These are phyloP conservation scores for Pristis pectinata DNA, from an alignment of 2,797 vertebrate genomes.

Conservation along the genomic window DNA sequence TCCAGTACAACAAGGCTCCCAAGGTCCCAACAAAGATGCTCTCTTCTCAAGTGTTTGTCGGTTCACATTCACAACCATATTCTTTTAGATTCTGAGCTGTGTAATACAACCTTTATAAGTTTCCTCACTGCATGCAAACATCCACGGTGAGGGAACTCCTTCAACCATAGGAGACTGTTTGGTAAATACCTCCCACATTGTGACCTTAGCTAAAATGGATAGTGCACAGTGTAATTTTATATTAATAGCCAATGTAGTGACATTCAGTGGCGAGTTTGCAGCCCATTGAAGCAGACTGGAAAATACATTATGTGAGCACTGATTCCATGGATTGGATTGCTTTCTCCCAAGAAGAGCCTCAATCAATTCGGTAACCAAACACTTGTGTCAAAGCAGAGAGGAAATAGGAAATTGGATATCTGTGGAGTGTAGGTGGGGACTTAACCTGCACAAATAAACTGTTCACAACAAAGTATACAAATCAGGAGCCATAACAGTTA, in stretches of 20 bases:
- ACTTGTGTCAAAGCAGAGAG: conserved; percentile 33
- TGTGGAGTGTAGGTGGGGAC: conserved; percentile 33
- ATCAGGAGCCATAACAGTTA: background rate
- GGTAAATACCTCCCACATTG: conserved; percentile 36
- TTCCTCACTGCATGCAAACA: conserved; percentile 34
- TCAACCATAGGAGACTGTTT: conserved; percentile 18
- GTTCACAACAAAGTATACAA: conserved; percentile 32
- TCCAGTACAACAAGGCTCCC: background rate
- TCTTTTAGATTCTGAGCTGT: conserved; percentile 21
- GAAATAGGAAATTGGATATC: conserved; percentile 37
- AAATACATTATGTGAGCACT: conserved; percentile 34
- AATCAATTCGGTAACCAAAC: conserved; percentile 33
- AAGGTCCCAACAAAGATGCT: conserved; percentile 12
- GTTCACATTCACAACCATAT: background rate
- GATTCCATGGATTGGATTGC: conserved; percentile 33
- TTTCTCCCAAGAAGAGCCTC: conserved; percentile 36
- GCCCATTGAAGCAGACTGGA: conserved; percentile 32
- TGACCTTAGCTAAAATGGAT: conserved; percentile 36
- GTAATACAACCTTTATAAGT: conserved; percentile 22
- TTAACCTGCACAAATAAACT: conserved; percentile 37
- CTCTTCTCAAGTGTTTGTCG: conserved; percentile 11
- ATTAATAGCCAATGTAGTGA: conserved; percentile 36
- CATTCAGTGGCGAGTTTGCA: conserved; percentile 29
- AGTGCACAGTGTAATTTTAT: conserved; percentile 34
- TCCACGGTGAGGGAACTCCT: conserved; percentile 10